A percentile compares a stretch with the other conserved stretches of the same genome.
phyloP scores from a whole-genome alignment of 2,888 invertebrate genomes.

The Pristionchus arcanus region DNA sequence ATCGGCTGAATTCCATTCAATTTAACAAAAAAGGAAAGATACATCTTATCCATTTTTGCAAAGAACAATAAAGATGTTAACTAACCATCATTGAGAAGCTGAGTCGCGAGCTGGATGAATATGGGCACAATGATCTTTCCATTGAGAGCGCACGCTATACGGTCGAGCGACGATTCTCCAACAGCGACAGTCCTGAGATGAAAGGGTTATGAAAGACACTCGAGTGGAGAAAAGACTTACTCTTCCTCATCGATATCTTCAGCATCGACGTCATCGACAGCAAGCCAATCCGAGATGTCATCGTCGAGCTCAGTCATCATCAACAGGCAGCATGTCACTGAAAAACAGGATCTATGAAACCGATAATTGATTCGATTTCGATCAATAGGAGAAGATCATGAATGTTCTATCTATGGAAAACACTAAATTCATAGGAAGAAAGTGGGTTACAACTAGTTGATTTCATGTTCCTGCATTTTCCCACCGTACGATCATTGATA shows the following conservation, averaged over 20 bases:
- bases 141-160: conserved; percentile 96
- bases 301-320: conserved; percentile 97
- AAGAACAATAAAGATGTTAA: background rate
- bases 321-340: conserved; percentile 89
- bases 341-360: conserved; percentile 79
- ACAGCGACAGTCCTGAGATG: conserved; percentile 87
- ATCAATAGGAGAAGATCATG: background rate
- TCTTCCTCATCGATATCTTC: conserved; percentile 90
- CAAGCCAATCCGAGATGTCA: conserved; percentile 91
- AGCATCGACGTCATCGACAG: conserved; percentile 86
- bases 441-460: background rate
- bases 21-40: background rate
- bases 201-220: background rate
- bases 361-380: too few relatives aligned
- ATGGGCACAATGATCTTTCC: conserved; percentile 90
- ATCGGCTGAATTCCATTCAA: conserved; percentile 78
- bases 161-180: conserved; percentile 96
- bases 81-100: conserved; percentile 53
- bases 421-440: background rate
- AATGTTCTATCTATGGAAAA: background rate
- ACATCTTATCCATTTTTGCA: background rate
- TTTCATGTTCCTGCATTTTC: conserved; percentile 22
- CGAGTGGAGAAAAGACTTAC: conserved; percentile 17
- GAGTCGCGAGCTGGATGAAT: conserved; percentile 49
- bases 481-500: conserved; percentile 16